Base-by-base conservation (phyloP, 2,113 vertebrate species). In the Sylvilagus bachmani region DNA sequence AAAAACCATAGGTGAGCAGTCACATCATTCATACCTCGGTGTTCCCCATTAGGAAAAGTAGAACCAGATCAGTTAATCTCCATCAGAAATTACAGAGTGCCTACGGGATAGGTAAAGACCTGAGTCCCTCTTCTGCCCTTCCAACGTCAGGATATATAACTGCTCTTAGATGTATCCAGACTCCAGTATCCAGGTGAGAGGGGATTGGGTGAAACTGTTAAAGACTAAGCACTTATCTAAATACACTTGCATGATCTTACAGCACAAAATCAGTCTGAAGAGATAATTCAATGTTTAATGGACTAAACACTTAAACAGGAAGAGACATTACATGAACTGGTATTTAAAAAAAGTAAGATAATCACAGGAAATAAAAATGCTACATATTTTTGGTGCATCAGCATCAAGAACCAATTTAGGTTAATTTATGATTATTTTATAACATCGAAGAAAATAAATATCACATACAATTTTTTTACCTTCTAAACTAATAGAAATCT, bases 401-500 rank as follows among this genome's bases (percentile, higher is more conserved):
- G 2, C 19, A 66, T 4, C 53, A 0, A 55, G 8, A 61, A 89
- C 27, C 29, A 81, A 71, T 81, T 70, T 70, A 77, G 71, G n/a
- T 86, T 21, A 69, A 53, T 55, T 53, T 17, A 31, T 86, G 27
- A 61, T 31, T 6, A 61, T 31, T 61, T 74, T 74, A 61, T 74
- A 27, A 53, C 49, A 44, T 61, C 75, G 78, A 55, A 90, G 53
- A 82, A 95, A 17, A 6, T 31, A 73, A 95, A 82, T 49, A 94
- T 5, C 10, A 69, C 24, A 53, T 62, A 49, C 1, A 16, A 36
- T 80, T 74, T n/a, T n/a, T 36, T 61, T 64, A 80, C 19, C 38
- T 66, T 79, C 24, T 64, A 92, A 73, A 79, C 36, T 49, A 95
- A 73, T 12, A 95, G 73, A 90, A 95, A 69, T 71, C 10, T 83